A percentile compares a stretch with the other conserved stretches of the same genome.
Conservation (phyloP, 2,888 invertebrate genomes). For the Epinotia ramella region DNA sequence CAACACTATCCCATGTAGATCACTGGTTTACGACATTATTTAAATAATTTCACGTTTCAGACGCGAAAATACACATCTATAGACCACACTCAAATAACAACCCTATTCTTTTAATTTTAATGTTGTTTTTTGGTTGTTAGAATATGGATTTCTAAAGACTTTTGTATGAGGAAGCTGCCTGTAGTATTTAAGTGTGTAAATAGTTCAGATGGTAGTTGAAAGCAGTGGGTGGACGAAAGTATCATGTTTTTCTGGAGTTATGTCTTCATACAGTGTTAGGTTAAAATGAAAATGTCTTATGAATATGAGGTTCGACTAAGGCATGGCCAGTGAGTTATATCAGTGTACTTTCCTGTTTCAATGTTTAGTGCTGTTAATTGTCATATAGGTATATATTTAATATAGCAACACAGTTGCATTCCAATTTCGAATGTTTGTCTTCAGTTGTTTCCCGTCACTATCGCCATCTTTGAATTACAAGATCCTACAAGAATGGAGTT, state of each 20-base stretch:
- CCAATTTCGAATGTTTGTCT: no score
- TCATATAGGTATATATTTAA: no score
- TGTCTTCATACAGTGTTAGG: conserved; percentile 47
- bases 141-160: neutral
- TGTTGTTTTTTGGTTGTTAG: conserved; percentile 10
- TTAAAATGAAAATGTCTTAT: conserved; percentile 21
- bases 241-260: conserved; percentile 47
- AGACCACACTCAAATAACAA: neutral
- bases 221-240: conserved; percentile 41
- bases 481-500: no score
- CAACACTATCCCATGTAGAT: conserved; percentile 47
- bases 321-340: neutral
- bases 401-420: no score
- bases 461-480: no score
- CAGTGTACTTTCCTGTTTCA: neutral
- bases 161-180: conserved; percentile 1
- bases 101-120: neutral
- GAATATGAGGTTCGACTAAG: conserved; percentile 3
- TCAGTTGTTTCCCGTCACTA: no score
- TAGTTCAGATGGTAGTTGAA: conserved; percentile 20
- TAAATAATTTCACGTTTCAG: conserved; percentile 46
- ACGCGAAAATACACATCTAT: conserved; percentile 28
- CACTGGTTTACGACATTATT: conserved; percentile 47
- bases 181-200: conserved; percentile 35
- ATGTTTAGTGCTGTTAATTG: neutral